Evolutionary conservation across 2,113 vertebrate genomes (phyloP).

Genomic region (Ginglymostoma cirratum): DNA sequence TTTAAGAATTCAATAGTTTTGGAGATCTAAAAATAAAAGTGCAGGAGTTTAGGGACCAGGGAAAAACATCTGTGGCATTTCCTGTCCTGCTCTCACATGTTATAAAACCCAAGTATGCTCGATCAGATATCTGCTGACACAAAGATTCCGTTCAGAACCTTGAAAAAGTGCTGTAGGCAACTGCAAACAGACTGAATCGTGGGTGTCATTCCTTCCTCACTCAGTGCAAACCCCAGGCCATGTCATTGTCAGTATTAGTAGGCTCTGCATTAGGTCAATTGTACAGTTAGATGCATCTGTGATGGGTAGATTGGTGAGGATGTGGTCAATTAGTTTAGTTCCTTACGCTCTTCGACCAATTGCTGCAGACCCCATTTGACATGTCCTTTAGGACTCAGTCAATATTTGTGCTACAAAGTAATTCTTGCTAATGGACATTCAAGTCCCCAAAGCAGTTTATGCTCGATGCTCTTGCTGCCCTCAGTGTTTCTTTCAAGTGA

Average conservation of each 20-base stretch:
- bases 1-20: background rate
- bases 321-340: background rate
- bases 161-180: too few species aligned
- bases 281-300: background rate
- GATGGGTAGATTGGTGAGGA: background rate
- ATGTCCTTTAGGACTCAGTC: too few species aligned
- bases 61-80: too few species aligned
- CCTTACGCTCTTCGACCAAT: background rate
- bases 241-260: background rate
- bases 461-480: background rate
- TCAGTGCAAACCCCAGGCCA: background rate
- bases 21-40: background rate
- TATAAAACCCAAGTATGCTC: too few species aligned
- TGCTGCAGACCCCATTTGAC: background rate
- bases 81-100: too few species aligned
- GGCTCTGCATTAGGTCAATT: background rate
- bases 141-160: too few species aligned
- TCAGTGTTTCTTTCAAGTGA: background rate
- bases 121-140: too few species aligned
- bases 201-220: too few species aligned
- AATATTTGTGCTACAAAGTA: background rate
- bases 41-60: too few species aligned
- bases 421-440: background rate
- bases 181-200: too few species aligned
- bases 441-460: background rate